Evolutionary conservation across 2,888 invertebrate species (phyloP).

Genomic region (Agonum fuliginosum): DNA sequence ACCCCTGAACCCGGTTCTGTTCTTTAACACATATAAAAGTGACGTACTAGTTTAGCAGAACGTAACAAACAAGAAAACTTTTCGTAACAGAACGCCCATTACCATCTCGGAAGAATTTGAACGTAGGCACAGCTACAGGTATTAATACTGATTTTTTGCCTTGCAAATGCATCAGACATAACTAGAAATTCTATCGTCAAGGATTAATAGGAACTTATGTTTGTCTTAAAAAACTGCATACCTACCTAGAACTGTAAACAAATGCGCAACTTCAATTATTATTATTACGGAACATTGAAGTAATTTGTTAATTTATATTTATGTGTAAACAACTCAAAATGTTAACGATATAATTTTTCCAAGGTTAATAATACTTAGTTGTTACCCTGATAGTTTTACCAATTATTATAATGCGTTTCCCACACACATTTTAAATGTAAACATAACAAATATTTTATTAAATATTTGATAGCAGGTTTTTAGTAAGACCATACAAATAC

Average conservation of each 20-base stretch:
- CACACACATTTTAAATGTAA: background rate
- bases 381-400: background rate
- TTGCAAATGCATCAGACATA: slow-evolving; percentile 8
- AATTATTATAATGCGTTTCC: too few species aligned
- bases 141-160: slow-evolving; percentile 6
- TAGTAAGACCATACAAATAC: too few species aligned
- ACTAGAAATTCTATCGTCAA: background rate
- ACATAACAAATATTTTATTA: too few species aligned
- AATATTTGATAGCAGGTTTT: too few species aligned
- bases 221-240: background rate
- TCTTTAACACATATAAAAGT: slow-evolving; percentile 19
- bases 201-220: background rate
- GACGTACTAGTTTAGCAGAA: slow-evolving; percentile 33
- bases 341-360: background rate
- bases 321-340: slow-evolving; percentile 22
- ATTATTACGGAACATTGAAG: background rate
- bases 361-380: slow-evolving; percentile 17
- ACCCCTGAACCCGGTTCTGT: background rate
- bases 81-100: slow-evolving; percentile 8
- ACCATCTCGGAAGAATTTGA: slow-evolving; percentile 17
- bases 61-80: slow-evolving; percentile 39
- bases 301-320: slow-evolving; percentile 32
- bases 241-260: background rate
- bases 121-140: slow-evolving; percentile 32
- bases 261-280: slow-evolving; percentile 4